A percentile compares a stretch with the other conserved stretches of the same genome.
phyloP scores from a whole-genome alignment of 2,888 invertebrate genomes.

The Hoplodrina blanda region DNA sequence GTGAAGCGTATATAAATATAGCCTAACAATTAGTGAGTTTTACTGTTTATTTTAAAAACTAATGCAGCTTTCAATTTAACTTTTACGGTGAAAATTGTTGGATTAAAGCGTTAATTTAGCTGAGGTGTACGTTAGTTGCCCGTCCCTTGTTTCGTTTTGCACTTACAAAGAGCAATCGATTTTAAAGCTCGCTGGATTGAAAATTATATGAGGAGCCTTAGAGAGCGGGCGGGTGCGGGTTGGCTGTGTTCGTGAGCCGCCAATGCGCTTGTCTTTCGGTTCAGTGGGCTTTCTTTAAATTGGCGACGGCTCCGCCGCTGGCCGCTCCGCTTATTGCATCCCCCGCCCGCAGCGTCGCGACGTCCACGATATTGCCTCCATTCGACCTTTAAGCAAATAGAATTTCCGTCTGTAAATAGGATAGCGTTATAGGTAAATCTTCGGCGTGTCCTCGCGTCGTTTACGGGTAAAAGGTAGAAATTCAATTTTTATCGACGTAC shows the following conservation, averaged over 20 bases:
- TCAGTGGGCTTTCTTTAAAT: slow-evolving; percentile 91
- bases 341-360: slow-evolving; percentile 87
- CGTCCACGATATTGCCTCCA: slow-evolving; percentile 90
- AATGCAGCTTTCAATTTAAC: slow-evolving; percentile 67
- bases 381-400: slow-evolving; percentile 90
- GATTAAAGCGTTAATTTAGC: slow-evolving; percentile 82
- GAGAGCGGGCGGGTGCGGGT: slow-evolving; percentile 81
- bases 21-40: slow-evolving; percentile 59
- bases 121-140: slow-evolving; percentile 73
- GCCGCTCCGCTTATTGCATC: slow-evolving; percentile 90
- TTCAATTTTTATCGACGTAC: slow-evolving; percentile 82
- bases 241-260: slow-evolving; percentile 86
- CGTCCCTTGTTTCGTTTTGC: slow-evolving; percentile 83
- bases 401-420: slow-evolving; percentile 88
- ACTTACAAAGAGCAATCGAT: slow-evolving; percentile 90
- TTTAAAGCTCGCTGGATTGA: slow-evolving; percentile 90
- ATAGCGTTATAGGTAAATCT: slow-evolving; percentile 87
- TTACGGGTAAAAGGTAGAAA: slow-evolving; percentile 81
- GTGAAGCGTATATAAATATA: slow-evolving; percentile 51
- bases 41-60: slow-evolving; percentile 65
- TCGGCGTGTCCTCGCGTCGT: slow-evolving; percentile 77
- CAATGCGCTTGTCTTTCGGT: slow-evolving; percentile 91
- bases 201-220: slow-evolving; percentile 90
- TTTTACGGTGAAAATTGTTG: slow-evolving; percentile 69
- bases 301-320: slow-evolving; percentile 89